Percentiles rank a stretch among this genome's conserved stretches.
Conservation (phyloP, 2,888 invertebrate species). For the Sarcophaga subvicina region DNA sequence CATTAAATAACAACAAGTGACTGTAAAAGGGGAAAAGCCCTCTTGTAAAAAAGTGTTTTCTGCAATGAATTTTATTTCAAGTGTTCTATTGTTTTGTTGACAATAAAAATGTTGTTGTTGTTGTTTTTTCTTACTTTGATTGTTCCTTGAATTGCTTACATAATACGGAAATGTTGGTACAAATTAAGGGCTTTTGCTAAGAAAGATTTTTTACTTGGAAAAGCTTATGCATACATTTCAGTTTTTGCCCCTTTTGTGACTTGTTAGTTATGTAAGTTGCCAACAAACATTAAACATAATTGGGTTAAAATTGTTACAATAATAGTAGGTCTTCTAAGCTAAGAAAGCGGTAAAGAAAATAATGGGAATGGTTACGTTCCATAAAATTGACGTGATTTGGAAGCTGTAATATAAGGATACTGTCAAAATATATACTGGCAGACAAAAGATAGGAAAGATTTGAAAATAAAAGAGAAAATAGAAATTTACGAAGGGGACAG, state of each 20-base stretch:
- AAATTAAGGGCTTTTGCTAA: slow-evolving; percentile 24
- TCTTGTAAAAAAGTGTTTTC: background rate
- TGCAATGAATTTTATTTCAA: slow-evolving; percentile 44
- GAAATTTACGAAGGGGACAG: too few relatives aligned
- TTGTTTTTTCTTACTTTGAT: background rate
- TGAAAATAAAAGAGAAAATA: too few relatives aligned
- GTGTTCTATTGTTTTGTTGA: slow-evolving; percentile 58
- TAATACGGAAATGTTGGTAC: slow-evolving; percentile 24
- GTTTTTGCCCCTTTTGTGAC: background rate
- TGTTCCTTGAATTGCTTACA: slow-evolving; percentile 42
- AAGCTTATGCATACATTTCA: background rate
- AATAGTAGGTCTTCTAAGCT: too few relatives aligned
- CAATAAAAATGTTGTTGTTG: slow-evolving; percentile 38
- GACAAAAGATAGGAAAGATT: too few relatives aligned
- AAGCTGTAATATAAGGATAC: too few relatives aligned
- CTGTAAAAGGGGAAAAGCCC: background rate
- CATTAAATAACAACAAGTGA: background rate
- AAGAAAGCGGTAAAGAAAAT: too few relatives aligned
- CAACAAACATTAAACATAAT: background rate
- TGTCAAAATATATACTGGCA: too few relatives aligned
- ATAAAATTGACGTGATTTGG: too few relatives aligned
- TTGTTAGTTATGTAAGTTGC: background rate
- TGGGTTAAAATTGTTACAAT: background rate
- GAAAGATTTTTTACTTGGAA: slow-evolving; percentile 2
- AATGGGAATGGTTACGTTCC: too few relatives aligned